Evolutionary conservation across 2,888 invertebrate genomes (phyloP).

Genomic region (Bembecia ichneumoniformis): DNA sequence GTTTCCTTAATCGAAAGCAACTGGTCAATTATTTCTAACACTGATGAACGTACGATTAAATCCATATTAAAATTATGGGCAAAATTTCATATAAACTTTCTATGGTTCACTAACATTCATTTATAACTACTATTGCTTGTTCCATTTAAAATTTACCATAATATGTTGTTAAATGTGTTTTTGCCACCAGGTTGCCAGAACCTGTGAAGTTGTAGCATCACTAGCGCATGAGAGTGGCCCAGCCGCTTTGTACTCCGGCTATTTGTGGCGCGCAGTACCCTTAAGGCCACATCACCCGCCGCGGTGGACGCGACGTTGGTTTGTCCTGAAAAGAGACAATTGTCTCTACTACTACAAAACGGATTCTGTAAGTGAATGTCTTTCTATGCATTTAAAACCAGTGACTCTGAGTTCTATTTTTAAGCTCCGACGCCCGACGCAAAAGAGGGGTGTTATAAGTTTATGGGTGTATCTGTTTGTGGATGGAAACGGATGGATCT

Average conservation of each 20-base stretch:
- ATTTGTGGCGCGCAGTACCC: constrained; percentile 80
- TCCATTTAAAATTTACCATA: not conserved
- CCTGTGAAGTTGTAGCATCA: constrained; percentile 84
- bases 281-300: constrained; percentile 55
- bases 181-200: constrained; percentile 79
- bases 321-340: constrained; percentile 90
- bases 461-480: too few relatives aligned
- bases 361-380: constrained; percentile 78
- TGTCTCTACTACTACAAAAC: constrained; percentile 96
- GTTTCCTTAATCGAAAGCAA: too few relatives aligned
- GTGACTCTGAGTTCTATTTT: too few relatives aligned
- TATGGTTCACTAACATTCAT: not conserved
- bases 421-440: too few relatives aligned
- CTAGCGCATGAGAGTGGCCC: constrained; percentile 75
- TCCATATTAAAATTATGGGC: too few relatives aligned
- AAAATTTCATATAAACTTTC: not conserved
- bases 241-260: constrained; percentile 79
- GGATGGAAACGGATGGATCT: too few relatives aligned
- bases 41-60: too few relatives aligned
- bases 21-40: too few relatives aligned
- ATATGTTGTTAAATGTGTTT: not conserved
- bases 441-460: too few relatives aligned
- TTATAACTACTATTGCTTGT: not conserved
- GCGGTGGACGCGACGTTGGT: constrained; percentile 92
- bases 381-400: too few relatives aligned